A percentile compares a stretch with the other conserved stretches of the same genome.
Evolutionary conservation across 2,888 invertebrate genomes (phyloP).

Genomic region (Abscondita cerata): DNA sequence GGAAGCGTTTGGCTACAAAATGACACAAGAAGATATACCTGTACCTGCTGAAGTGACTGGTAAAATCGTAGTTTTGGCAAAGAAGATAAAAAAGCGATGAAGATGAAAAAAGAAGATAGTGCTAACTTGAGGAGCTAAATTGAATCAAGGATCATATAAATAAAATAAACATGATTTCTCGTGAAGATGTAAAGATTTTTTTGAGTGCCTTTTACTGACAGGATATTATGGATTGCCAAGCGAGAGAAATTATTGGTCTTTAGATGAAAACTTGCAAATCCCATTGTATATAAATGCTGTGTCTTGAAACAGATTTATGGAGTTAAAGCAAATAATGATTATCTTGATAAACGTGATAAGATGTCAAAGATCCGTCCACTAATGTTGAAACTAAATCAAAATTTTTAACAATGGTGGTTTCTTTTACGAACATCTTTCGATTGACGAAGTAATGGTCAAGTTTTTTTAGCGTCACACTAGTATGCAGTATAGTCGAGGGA

Average conservation of each 20-base stretch:
- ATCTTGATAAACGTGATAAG: neutral
- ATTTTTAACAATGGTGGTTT: no score
- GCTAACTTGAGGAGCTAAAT: neutral
- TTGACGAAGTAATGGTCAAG: no score
- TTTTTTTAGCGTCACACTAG: no score
- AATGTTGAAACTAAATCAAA: neutral
- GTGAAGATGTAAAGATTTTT: constrained; percentile 2
- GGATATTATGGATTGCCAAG: constrained; percentile 5
- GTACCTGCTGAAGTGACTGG: neutral
- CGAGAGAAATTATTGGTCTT: constrained; percentile 3
- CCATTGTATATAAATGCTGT: neutral
- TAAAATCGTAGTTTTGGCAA: neutral
- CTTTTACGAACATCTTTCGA: no score
- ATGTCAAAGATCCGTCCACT: neutral
- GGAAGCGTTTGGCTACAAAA: neutral
- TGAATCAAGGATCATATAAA: neutral
- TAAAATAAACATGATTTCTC: neutral
- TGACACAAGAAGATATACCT: neutral
- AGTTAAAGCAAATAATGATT: neutral
- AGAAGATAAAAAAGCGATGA: neutral
- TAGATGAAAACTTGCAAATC: constrained; percentile 1
- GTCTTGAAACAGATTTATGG: neutral
- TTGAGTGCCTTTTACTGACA: neutral
- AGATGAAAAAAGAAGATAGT: neutral
- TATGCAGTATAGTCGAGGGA: no score